Percentiles rank a stretch among this genome's conserved stretches.
Conservation (phyloP, 1,140 invertebrate genomes). For the Dryas iulia region DNA sequence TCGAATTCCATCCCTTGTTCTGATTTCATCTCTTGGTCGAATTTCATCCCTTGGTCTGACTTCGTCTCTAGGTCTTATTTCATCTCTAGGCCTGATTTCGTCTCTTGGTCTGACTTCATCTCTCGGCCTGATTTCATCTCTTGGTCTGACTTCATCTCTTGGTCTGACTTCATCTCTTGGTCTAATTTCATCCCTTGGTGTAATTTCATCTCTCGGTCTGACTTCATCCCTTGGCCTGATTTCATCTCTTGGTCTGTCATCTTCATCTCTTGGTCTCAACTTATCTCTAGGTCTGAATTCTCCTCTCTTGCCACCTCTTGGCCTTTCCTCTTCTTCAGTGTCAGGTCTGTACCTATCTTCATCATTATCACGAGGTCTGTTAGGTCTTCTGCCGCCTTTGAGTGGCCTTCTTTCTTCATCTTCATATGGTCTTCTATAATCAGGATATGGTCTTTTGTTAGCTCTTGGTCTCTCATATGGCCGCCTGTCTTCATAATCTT, state of each 20-base stretch:
- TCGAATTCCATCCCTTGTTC: slow-evolving; percentile 42
- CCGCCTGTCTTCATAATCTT: slow-evolving; percentile 76
- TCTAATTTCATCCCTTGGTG: slow-evolving; percentile 36
- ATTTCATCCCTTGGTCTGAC: slow-evolving; percentile 47
- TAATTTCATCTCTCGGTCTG: slow-evolving; percentile 39
- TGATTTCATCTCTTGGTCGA: slow-evolving; percentile 40
- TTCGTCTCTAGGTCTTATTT: slow-evolving; percentile 44
- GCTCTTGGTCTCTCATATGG: slow-evolving; percentile 55
- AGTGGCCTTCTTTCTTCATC: slow-evolving; percentile 67
- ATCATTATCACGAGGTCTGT: slow-evolving; percentile 52
- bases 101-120: slow-evolving; percentile 47
- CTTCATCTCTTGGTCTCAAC: slow-evolving; percentile 38
- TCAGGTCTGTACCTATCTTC: slow-evolving; percentile 47
- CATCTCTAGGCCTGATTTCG: slow-evolving; percentile 47
- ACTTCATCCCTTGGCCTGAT: slow-evolving; percentile 44
- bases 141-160: slow-evolving; percentile 42
- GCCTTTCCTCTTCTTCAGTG: slow-evolving; percentile 42
- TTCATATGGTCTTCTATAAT: slow-evolving; percentile 46
- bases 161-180: slow-evolving; percentile 44
- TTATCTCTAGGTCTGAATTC: slow-evolving; percentile 41
- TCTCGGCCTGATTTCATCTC: slow-evolving; percentile 39
- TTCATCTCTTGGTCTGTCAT: slow-evolving; percentile 38
- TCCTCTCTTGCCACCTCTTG: slow-evolving; percentile 44
- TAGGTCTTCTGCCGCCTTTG: slow-evolving; percentile 53
- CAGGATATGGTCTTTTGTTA: slow-evolving; percentile 42